phyloP scores from a whole-genome alignment of 2,888 invertebrate genomes.

The Xanthia togata region DNA sequence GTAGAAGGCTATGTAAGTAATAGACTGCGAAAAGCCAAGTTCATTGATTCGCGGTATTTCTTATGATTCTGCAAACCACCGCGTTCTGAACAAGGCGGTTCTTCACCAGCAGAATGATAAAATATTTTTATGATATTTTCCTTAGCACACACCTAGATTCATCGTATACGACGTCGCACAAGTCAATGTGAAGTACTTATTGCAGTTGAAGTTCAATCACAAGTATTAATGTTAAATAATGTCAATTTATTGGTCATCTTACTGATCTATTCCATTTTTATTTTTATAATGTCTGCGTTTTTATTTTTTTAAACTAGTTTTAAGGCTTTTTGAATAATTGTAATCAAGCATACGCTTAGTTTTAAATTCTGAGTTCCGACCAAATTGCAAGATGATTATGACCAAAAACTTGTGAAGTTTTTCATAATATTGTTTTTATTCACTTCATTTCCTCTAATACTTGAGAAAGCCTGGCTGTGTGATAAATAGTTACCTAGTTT shows the following conservation, averaged over 20 bases:
- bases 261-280: slow-evolving; percentile 19
- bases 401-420: slow-evolving; percentile 2
- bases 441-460: neutral
- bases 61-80: neutral
- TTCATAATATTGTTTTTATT: neutral
- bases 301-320: slow-evolving; percentile 9
- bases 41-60: neutral
- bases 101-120: neutral
- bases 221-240: slow-evolving; percentile 81
- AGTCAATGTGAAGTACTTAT: slow-evolving; percentile 96
- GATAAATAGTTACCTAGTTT: slow-evolving; percentile 56
- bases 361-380: neutral
- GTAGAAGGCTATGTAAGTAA: neutral
- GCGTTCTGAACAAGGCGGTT: neutral
- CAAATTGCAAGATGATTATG: slow-evolving; percentile 4
- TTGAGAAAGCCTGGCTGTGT: slow-evolving; percentile 32
- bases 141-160: slow-evolving; percentile 88
- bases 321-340: slow-evolving; percentile 8
- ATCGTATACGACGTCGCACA: slow-evolving; percentile 99
- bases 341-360: slow-evolving; percentile 7
- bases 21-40: neutral
- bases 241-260: neutral
- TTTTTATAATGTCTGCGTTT: slow-evolving; percentile 5
- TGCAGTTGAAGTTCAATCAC: slow-evolving; percentile 96
- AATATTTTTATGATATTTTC: slow-evolving; percentile 63